Base-by-base conservation (phyloP, 2,888 invertebrate species). In the Cheilosia vernalis region DNA sequence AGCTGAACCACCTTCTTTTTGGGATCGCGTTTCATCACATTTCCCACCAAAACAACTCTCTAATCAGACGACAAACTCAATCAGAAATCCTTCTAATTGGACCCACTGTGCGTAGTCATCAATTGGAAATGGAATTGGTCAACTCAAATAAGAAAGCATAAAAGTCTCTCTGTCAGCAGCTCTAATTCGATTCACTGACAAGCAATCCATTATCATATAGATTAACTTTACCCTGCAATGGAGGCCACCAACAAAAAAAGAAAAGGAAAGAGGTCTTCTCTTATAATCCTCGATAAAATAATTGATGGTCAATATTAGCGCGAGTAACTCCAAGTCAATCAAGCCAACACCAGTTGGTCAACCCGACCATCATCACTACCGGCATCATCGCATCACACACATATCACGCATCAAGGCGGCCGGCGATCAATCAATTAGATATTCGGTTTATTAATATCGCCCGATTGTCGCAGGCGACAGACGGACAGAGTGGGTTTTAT, bases 311-410 rank as follows among this genome's bases (percentile, higher is more conserved):
- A 77, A 85, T 81, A 81, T 76, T 61, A 81, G 60, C 27, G 40
- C 49, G 53, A 69, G 55, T 44, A 24, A 40, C 30, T 53, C 37
- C 66, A 67, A 76, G 55, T 66, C 72, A 76, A 85, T 80, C 76
- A 67, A 61, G 51, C 44, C 72, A 72, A 81, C 85, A 85, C 85
- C 85, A 85, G 85, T 85, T 85, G 85, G 85, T 81, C 81, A 81
- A 72, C 76, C 67, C 69, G 44, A 74, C 73, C 73, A 73, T 63
- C 66, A 51, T 33, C 37, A 56, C 67, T 64, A 70, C 79, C 64
- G 74, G 74, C 74, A 84, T 64, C 74, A 51, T 66, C n/a, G 60
- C 85, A 66, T 67, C 70, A 66, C 37, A 66, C 47, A 77, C 6
- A 27, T 27, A 27, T 27, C 30, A 30, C 9, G 7, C 30, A 33